Evolutionary conservation across 2,888 invertebrate genomes (phyloP).

Genomic region (Diarsia dahlii): DNA sequence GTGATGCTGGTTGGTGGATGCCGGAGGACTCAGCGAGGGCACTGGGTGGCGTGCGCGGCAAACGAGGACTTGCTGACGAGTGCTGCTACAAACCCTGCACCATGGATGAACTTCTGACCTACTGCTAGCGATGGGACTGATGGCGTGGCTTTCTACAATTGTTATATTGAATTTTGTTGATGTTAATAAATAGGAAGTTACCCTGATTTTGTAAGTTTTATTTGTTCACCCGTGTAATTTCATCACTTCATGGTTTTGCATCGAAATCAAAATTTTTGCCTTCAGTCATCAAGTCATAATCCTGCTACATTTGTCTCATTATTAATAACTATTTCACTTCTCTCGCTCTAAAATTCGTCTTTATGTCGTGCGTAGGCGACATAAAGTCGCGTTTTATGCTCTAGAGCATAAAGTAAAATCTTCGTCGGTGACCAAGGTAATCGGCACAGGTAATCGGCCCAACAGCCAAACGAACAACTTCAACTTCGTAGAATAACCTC

Average conservation of each 20-base stretch:
- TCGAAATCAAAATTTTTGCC: no score
- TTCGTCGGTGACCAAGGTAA: no score
- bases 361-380: no score
- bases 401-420: no score
- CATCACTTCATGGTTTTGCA: background rate
- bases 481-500: no score
- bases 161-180: slow-evolving; percentile 1
- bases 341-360: no score
- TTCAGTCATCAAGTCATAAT: no score
- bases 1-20: slow-evolving; percentile 46
- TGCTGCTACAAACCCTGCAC: slow-evolving; percentile 72
- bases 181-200: slow-evolving; percentile 43
- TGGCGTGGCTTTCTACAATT: background rate
- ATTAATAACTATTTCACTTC: no score
- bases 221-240: background rate
- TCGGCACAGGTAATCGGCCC: no score
- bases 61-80: slow-evolving; percentile 65
- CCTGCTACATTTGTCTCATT: no score
- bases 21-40: slow-evolving; percentile 8
- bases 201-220: slow-evolving; percentile 3
- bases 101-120: slow-evolving; percentile 63
- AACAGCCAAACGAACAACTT: no score
- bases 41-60: slow-evolving; percentile 54
- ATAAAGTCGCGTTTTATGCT: no score
- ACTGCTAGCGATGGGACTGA: slow-evolving; percentile 55